Evolutionary conservation across 92 coral and sea anemone genomes (phyloP).

Genomic region (Scolanthus callimorphus): DNA sequence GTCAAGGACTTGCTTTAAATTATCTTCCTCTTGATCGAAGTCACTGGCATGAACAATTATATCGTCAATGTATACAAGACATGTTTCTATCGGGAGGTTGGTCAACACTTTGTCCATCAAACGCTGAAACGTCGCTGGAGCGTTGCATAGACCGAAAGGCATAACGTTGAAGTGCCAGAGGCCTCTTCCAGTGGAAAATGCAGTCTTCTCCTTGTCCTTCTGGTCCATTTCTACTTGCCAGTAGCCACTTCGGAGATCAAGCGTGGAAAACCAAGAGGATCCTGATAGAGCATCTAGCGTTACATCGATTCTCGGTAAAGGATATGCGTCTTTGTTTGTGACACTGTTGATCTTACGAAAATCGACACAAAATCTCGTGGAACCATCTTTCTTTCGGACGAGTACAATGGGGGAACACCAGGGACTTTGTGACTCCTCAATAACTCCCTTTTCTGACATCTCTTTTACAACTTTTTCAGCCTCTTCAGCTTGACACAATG

Average conservation of each 20-base stretch:
- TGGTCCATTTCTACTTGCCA: not conserved
- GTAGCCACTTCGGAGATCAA: not conserved
- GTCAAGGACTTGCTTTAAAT: too few relatives aligned
- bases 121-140: too few relatives aligned
- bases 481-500: not conserved
- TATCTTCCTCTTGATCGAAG: too few relatives aligned
- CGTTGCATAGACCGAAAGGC: not conserved
- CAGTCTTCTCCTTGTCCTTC: constrained; percentile 1
- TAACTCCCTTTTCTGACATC: too few relatives aligned
- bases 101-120: too few relatives aligned
- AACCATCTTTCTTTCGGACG: not conserved
- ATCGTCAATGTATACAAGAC: too few relatives aligned
- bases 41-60: too few relatives aligned
- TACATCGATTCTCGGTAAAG: not conserved
- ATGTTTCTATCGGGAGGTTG: too few relatives aligned
- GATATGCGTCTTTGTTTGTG: not conserved
- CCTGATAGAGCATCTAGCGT: not conserved
- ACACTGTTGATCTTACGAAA: not conserved
- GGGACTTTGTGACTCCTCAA: not conserved
- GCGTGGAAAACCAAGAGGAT: not conserved
- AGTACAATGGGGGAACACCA: not conserved
- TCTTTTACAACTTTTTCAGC: not conserved
- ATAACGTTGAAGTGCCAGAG: not conserved
- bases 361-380: not conserved
- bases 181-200: too few relatives aligned